A percentile compares a stretch with the other conserved stretches of the same genome.
Evolutionary conservation across 2,888 invertebrate species (phyloP).

Genomic region (Cheilosia impressa): DNA sequence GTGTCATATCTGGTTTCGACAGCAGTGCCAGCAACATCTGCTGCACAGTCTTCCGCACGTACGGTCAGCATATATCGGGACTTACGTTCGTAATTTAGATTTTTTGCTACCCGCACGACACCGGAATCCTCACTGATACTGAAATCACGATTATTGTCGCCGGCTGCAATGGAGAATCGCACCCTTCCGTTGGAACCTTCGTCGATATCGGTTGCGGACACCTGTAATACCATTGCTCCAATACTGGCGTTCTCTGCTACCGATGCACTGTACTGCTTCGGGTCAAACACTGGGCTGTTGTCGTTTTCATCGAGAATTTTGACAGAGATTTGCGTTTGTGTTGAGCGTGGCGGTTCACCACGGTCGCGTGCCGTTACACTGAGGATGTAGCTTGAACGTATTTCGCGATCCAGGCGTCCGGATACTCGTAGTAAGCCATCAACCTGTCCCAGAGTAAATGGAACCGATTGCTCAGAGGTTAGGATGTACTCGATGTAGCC

Average conservation of each 20-base stretch:
- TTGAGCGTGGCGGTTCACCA: slow-evolving; percentile 91
- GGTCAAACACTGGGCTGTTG: slow-evolving; percentile 94
- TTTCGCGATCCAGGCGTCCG: slow-evolving; percentile 93
- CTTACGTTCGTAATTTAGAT: slow-evolving; percentile 96
- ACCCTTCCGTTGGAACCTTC: slow-evolving; percentile 95
- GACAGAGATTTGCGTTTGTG: slow-evolving; percentile 88
- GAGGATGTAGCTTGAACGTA: slow-evolving; percentile 89
- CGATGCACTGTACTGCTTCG: slow-evolving; percentile 94
- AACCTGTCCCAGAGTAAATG: slow-evolving; percentile 93
- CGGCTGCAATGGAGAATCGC: slow-evolving; percentile 93
- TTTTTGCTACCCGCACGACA: slow-evolving; percentile 94
- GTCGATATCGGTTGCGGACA: slow-evolving; percentile 94
- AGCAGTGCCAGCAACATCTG: slow-evolving; percentile 85
- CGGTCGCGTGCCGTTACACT: slow-evolving; percentile 93
- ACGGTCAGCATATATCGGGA: slow-evolving; percentile 92
- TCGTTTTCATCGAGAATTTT: slow-evolving; percentile 94
- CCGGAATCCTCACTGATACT: slow-evolving; percentile 96
- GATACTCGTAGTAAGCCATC: slow-evolving; percentile 94
- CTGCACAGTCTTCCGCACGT: slow-evolving; percentile 94
- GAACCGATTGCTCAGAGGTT: slow-evolving; percentile 82
- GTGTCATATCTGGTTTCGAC: slow-evolving; percentile 87
- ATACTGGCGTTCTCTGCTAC: slow-evolving; percentile 97
- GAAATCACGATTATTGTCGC: slow-evolving; percentile 95
- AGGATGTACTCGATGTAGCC: slow-evolving; percentile 95
- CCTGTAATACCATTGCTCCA: slow-evolving; percentile 94